Evolutionary conservation across 2,888 invertebrate genomes (phyloP), one percentile per base, ranked within the genome.

Genomic region (Pteria penguin): DNA sequence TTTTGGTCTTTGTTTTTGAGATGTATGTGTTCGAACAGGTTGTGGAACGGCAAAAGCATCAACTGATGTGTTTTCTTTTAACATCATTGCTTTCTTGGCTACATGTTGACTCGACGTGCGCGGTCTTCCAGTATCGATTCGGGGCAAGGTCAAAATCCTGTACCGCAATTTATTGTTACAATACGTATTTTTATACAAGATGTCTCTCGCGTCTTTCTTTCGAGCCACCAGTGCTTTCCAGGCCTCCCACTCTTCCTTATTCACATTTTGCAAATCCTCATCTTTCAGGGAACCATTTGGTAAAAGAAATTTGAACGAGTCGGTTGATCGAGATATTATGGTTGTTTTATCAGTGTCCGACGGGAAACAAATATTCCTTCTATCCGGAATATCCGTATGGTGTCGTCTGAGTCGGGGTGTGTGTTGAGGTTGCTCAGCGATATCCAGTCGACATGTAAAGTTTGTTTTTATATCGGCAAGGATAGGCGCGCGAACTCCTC

Each of bases 161-260:
- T 83, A 84, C 1, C 84, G 65, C 5, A 84, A 52, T 11, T 82
- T 66, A n/a, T 77, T 72, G 29, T 65, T 72, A 60, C 83, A 81
- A 45, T 78, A 83, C 8, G 84, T 83, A 68, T 84, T 83, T 58
- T 76, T 63, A 66, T 84, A 84, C 61, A 84, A 58, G 11, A 83
- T 81, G 62, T 84, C 84, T 18, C 84, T 68, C 0, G 84, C 84
- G 63, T 84, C 84, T 11, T 67, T 61, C n/a, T 76, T 74, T 26
- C 60, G 68, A 0, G 67, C 73, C 33, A 65, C 68, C 5, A 52
- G 65, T 45, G 75, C 78, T 32, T 78, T 70, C 76, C 80, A 82
- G 68, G 72, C 69, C 18, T 78, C 76, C 80, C 83, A 81, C 24
- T 67, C 72, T 22, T 76, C 72, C 26, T 52, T 67, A 5, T 55